phyloP scores from a whole-genome alignment of 2,888 invertebrate genomes.

The Tuberolachnus salignus region DNA sequence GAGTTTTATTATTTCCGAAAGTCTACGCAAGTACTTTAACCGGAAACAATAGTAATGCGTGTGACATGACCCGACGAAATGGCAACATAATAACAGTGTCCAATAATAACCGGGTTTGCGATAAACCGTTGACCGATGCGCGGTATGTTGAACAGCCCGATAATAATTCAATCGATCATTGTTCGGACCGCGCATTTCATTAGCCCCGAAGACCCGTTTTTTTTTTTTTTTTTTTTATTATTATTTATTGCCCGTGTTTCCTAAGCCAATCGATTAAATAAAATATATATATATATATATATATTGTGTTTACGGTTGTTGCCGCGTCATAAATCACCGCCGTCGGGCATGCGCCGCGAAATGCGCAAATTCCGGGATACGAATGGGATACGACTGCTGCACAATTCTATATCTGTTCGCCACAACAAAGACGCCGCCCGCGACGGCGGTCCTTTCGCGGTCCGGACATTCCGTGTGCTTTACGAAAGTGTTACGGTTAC shows the following conservation, averaged over 20 bases:
- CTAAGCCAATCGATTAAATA: conserved; percentile 25
- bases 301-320: background rate
- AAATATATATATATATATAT: too few species aligned
- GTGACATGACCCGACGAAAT: conserved; percentile 28
- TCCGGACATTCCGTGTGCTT: too few species aligned
- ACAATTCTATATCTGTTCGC: background rate
- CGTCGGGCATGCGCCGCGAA: background rate
- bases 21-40: background rate
- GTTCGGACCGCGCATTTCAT: conserved; percentile 31
- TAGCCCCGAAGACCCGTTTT: conserved; percentile 35
- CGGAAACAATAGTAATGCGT: background rate
- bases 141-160: background rate
- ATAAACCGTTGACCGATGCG: conserved; percentile 30
- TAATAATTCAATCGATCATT: conserved; percentile 34
- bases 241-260: background rate
- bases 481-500: too few species aligned
- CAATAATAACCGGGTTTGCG: conserved; percentile 25
- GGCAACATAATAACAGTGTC: too few species aligned
- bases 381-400: background rate
- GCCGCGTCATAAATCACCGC: background rate
- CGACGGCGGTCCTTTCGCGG: too few species aligned
- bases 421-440: background rate
- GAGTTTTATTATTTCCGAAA: background rate
- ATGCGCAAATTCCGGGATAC: background rate
- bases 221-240: conserved; percentile 6